Conservation (phyloP, 2,113 vertebrate genomes). For the Trogon surrucura region DNA sequence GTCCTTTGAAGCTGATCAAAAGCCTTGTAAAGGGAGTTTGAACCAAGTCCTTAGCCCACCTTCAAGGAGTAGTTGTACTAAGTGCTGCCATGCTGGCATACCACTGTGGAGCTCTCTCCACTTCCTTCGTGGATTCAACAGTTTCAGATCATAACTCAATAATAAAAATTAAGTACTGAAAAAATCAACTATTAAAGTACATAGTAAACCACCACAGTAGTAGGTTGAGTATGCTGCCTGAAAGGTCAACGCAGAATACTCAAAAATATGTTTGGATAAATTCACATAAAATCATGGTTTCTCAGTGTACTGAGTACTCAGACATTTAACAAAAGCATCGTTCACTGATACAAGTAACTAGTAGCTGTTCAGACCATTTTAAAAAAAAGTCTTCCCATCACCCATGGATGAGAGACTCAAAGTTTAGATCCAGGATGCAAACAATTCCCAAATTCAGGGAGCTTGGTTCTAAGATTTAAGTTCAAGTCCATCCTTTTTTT, state of each 20-base stretch:
- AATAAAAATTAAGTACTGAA: background rate
- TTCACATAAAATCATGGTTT: background rate
- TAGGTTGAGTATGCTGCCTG: background rate
- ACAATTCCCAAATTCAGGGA: constrained; percentile 18
- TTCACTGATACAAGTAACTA: background rate
- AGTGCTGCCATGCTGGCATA: background rate
- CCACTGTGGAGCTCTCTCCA: background rate
- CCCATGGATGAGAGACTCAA: background rate
- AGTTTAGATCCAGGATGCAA: background rate
- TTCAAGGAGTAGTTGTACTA: background rate
- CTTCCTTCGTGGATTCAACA: background rate
- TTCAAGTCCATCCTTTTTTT: background rate
- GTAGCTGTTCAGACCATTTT: background rate
- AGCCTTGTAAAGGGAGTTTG: background rate
- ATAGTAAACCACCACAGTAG: background rate
- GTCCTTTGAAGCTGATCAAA: background rate
- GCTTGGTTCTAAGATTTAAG: background rate
- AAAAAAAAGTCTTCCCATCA: background rate
- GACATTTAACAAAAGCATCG: background rate
- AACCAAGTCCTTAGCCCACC: background rate
- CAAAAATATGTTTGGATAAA: background rate
- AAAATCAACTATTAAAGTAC: background rate
- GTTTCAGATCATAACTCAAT: background rate
- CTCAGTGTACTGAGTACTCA: background rate
- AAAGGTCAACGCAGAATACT: background rate